These are phyloP conservation scores for Apogon hyalosoma DNA, from an alignment of 2,797 vertebrate genomes.

Conservation along the genomic window DNA sequence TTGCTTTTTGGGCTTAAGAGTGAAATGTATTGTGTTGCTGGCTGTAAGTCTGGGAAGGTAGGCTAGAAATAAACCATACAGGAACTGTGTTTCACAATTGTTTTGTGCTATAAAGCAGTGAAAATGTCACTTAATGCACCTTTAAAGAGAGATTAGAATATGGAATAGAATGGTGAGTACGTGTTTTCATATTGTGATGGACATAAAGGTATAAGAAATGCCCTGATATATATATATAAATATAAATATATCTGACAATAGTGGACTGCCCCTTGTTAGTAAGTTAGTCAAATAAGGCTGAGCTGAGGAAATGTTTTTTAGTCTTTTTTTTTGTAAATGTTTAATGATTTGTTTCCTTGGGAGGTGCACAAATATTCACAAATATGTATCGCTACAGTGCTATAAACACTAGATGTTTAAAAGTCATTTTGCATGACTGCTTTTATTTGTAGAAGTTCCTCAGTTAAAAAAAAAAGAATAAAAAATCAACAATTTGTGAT, in stretches of 20 bases:
- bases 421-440: conserved; percentile 71
- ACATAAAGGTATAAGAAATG: conserved; percentile 53
- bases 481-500: conserved; percentile 40
- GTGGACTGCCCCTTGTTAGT: conserved; percentile 50
- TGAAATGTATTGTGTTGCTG: conserved; percentile 46
- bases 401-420: conserved; percentile 43
- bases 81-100: conserved; percentile 34
- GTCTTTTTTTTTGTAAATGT: conserved; percentile 20
- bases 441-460: conserved; percentile 49
- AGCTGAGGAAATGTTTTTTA: conserved; percentile 36
- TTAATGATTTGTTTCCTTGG: conserved; percentile 25
- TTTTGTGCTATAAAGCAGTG: conserved; percentile 31
- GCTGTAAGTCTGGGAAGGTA: conserved; percentile 31
- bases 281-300: conserved; percentile 42
- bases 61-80: conserved; percentile 14
- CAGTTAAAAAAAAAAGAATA: conserved; percentile 9
- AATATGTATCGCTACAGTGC: conserved; percentile 49
- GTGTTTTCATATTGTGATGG: conserved; percentile 71
- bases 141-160: conserved; percentile 46
- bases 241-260: conserved; percentile 11
- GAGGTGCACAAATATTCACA: conserved; percentile 47
- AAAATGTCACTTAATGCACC: conserved; percentile 41
- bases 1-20: conserved; percentile 47
- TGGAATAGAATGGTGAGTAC: conserved; percentile 54
- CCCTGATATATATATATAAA: conserved; percentile 20